Conservation (phyloP, 2,113 vertebrate species). For the Microtus richardsoni region DNA sequence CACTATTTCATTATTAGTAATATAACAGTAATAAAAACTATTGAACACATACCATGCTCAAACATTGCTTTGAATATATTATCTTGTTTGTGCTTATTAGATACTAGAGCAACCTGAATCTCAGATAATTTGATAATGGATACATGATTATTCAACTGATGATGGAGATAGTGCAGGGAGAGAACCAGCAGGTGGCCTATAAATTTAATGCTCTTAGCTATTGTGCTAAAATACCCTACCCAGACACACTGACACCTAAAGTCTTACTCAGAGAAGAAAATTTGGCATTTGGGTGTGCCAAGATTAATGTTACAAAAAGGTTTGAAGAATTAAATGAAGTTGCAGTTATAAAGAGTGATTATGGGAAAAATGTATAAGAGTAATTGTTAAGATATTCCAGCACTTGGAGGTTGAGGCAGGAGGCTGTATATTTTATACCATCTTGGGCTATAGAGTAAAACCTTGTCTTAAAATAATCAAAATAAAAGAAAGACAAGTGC, state of each 20-base stretch:
- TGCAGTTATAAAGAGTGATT: background rate
- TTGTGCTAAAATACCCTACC: background rate
- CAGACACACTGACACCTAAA: background rate
- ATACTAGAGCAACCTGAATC: background rate
- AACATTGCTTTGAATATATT: constrained; percentile 38
- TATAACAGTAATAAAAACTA: background rate
- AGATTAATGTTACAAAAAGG: background rate
- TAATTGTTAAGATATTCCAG: background rate
- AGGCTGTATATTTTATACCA: background rate
- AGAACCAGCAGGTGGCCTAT: background rate
- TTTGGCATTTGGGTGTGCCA: background rate
- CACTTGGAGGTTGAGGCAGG: background rate
- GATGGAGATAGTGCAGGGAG: background rate
- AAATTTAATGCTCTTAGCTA: background rate
- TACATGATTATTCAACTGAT: background rate
- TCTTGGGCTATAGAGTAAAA: background rate
- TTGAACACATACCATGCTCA: background rate
- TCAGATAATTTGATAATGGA: background rate
- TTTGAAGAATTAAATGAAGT: background rate
- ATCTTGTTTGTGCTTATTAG: constrained; percentile 62
- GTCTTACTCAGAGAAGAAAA: background rate
- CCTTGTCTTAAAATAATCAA: background rate
- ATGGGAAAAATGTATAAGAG: background rate
- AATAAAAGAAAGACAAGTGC: background rate
- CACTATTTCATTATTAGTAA: background rate